Evolutionary conservation across 2,888 invertebrate genomes (phyloP).

Genomic region (Drosophila lacicola): DNA sequence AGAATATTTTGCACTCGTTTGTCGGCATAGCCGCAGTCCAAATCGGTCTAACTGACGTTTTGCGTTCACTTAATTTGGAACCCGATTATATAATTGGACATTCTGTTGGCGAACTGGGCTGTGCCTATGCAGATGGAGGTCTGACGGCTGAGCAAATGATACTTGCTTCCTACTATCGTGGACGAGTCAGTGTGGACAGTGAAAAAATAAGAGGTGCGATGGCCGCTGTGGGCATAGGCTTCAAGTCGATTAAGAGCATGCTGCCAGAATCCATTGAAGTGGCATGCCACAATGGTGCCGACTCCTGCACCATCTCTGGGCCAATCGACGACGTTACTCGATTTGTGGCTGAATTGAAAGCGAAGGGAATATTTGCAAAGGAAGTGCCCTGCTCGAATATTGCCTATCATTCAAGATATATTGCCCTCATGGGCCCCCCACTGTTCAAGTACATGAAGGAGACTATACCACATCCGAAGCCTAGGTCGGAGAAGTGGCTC

Average conservation of each 20-base stretch:
- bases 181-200: conserved; percentile 90
- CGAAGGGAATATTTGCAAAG: conserved; percentile 91
- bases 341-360: conserved; percentile 89
- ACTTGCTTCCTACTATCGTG: conserved; percentile 93
- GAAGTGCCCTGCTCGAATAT: conserved; percentile 94
- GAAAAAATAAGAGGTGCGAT: conserved; percentile 91
- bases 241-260: conserved; percentile 86
- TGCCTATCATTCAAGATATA: conserved; percentile 95
- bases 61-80: conserved; percentile 87
- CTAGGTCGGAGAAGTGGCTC: conserved; percentile 92
- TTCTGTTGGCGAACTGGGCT: conserved; percentile 97
- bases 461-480: conserved; percentile 88
- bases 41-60: conserved; percentile 88
- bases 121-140: conserved; percentile 97
- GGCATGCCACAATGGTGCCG: conserved; percentile 94
- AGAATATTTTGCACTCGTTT: conserved; percentile 89
- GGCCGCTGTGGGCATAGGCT: conserved; percentile 93
- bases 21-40: conserved; percentile 90
- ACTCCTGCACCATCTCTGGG: conserved; percentile 96
- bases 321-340: conserved; percentile 89
- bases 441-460: conserved; percentile 88
- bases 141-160: conserved; percentile 95
- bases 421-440: conserved; percentile 89
- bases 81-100: conserved; percentile 94
- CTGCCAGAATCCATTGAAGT: conserved; percentile 92